Conservation (phyloP, 2,888 invertebrate genomes). For the Trisateles emortualis region DNA sequence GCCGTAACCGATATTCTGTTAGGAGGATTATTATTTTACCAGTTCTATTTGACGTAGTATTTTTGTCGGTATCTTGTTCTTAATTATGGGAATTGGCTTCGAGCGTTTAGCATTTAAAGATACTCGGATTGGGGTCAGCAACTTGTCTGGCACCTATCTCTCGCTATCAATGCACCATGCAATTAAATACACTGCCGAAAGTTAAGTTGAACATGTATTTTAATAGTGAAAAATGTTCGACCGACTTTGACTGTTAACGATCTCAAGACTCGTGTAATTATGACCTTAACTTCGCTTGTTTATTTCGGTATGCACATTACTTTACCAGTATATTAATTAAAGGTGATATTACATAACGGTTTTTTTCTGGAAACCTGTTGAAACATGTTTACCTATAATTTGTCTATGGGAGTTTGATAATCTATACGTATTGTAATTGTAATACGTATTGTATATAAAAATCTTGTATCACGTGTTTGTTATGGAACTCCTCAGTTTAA, state of each 20-base stretch:
- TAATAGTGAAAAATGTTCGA: constrained; percentile 74
- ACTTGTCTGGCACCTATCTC: constrained; percentile 56
- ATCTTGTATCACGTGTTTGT: too few relatives aligned
- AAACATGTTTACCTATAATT: constrained; percentile 36
- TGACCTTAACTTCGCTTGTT: constrained; percentile 68
- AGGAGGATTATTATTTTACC: too few relatives aligned
- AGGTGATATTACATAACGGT: constrained; percentile 63
- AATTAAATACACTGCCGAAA: constrained; percentile 66
- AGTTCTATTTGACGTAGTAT: constrained; percentile 14
- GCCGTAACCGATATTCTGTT: too few relatives aligned
- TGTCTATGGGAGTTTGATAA: constrained; percentile 17
- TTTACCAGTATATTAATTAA: constrained; percentile 49
- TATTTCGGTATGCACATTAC: constrained; percentile 62
- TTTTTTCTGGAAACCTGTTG: constrained; percentile 53
- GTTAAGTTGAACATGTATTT: constrained; percentile 64
- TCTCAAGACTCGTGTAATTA: constrained; percentile 70
- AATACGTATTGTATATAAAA: too few relatives aligned
- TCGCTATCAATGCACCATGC: constrained; percentile 68
- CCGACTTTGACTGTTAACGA: constrained; percentile 64
- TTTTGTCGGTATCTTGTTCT: constrained; percentile 18
- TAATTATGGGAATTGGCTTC: constrained; percentile 35
- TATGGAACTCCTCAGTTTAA: too few relatives aligned
- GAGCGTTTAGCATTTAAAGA: constrained; percentile 35
- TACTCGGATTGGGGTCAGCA: constrained; percentile 45
- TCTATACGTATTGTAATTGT: too few relatives aligned